Conservation (phyloP, 2,888 invertebrate genomes). For the Acleris literana region DNA sequence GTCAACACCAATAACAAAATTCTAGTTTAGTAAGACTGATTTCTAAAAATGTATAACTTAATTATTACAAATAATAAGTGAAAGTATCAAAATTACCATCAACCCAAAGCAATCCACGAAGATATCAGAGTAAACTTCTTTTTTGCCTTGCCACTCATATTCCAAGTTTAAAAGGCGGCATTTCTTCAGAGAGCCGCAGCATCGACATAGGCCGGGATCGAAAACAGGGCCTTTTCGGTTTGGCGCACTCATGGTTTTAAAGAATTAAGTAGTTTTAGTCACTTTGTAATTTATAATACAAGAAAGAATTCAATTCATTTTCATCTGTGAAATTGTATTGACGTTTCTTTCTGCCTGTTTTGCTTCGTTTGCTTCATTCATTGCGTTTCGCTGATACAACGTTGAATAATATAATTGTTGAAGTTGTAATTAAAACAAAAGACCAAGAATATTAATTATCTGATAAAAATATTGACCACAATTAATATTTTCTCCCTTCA, state of each 20-base stretch:
- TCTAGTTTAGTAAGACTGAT: too few relatives aligned
- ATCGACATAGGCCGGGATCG: conserved; percentile 66
- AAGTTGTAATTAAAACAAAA: too few relatives aligned
- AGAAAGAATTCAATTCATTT: conserved; percentile 8
- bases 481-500: too few relatives aligned
- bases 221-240: conserved; percentile 62
- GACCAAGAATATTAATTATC: too few relatives aligned
- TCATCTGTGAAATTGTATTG: conserved; percentile 26
- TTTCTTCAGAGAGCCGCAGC: conserved; percentile 68
- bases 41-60: too few relatives aligned
- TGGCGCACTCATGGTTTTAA: conserved; percentile 24
- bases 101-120: conserved; percentile 73
- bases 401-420: too few relatives aligned
- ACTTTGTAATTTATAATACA: conserved; percentile 7
- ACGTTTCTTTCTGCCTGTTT: conserved; percentile 27
- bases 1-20: too few relatives aligned
- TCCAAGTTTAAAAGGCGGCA: conserved; percentile 69
- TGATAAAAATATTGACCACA: too few relatives aligned
- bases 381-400: conserved; percentile 22
- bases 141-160: conserved; percentile 64
- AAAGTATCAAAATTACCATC: conserved; percentile 49
- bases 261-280: neutral
- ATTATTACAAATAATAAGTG: neutral
- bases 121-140: conserved; percentile 70
- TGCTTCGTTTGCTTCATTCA: too few relatives aligned